These are phyloP conservation scores for Tupaia tana DNA, from an alignment of 2,113 vertebrate species.

Conservation along the genomic window DNA sequence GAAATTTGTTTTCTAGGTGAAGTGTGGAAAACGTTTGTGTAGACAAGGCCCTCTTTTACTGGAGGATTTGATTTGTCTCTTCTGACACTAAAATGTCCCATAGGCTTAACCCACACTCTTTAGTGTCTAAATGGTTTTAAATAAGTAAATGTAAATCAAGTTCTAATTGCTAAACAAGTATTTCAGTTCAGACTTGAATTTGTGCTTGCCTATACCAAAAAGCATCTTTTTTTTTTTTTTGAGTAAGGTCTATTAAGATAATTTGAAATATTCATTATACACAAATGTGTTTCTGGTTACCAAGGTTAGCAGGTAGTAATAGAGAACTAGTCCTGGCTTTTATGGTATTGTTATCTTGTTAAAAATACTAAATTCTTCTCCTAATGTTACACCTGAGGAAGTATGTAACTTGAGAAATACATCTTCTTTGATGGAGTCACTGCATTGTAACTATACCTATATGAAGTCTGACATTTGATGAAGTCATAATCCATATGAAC, in stretches of 20 bases:
- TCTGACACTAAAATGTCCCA: slow-evolving; percentile 72
- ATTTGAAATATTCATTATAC: slow-evolving; percentile 68
- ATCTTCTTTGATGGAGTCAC: slow-evolving; percentile 61
- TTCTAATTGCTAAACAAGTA: slow-evolving; percentile 81
- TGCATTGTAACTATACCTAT: slow-evolving; percentile 64
- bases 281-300: slow-evolving; percentile 77
- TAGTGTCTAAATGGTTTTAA: slow-evolving; percentile 82
- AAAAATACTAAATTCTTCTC: slow-evolving; percentile 65
- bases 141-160: slow-evolving; percentile 74
- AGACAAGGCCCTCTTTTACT: slow-evolving; percentile 87
- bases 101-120: slow-evolving; percentile 74
- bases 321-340: slow-evolving; percentile 41
- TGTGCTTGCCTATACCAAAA: slow-evolving; percentile 16
- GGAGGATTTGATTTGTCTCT: slow-evolving; percentile 77
- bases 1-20: slow-evolving; percentile 93
- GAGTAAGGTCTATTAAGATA: slow-evolving; percentile 8
- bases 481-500: slow-evolving; percentile 77
- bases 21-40: slow-evolving; percentile 91
- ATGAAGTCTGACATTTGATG: slow-evolving; percentile 68
- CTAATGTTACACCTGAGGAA: slow-evolving; percentile 25
- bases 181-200: slow-evolving; percentile 77
- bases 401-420: slow-evolving; percentile 71
- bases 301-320: neutral
- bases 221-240: too few relatives aligned
- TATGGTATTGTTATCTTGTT: slow-evolving; percentile 58